Evolutionary conservation across 2,797 vertebrate species (phyloP).

Genomic region (Pachyuromys duprasi): DNA sequence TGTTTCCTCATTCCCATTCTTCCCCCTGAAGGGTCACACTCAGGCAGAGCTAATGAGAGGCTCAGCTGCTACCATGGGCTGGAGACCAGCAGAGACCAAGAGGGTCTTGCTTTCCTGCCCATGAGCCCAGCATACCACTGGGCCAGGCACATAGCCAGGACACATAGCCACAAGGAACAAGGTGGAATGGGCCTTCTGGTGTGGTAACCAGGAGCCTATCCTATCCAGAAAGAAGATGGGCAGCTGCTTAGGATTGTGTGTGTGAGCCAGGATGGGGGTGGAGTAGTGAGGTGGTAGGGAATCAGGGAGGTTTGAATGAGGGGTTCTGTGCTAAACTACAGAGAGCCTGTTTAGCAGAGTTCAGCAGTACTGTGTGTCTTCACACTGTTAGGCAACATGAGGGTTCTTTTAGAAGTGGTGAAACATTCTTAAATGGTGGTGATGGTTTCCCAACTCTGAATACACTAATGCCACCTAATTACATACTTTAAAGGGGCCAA

Average conservation of each 20-base stretch:
- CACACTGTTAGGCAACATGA: background rate
- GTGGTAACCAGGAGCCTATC: accelerated
- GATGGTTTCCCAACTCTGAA: background rate
- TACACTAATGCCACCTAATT: background rate
- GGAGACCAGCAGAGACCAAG: no score
- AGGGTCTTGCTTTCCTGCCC: background rate
- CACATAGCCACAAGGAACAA: background rate
- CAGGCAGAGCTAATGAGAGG: background rate
- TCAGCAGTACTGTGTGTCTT: background rate
- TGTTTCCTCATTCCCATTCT: background rate
- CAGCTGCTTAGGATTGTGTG: background rate
- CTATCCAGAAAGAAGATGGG: background rate
- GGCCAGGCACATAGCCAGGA: background rate
- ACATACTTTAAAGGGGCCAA: background rate
- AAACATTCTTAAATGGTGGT: background rate
- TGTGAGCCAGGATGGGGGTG: background rate
- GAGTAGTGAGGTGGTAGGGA: background rate
- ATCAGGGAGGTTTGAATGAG: background rate
- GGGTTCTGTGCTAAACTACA: background rate
- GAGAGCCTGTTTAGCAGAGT: background rate
- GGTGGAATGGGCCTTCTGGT: background rate
- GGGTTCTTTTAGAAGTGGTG: background rate
- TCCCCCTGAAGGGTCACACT: background rate
- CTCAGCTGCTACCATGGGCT: background rate
- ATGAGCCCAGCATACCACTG: no score